Evolutionary conservation across 2,113 vertebrate genomes (phyloP).

Genomic region (Dromaius novaehollandiae): DNA sequence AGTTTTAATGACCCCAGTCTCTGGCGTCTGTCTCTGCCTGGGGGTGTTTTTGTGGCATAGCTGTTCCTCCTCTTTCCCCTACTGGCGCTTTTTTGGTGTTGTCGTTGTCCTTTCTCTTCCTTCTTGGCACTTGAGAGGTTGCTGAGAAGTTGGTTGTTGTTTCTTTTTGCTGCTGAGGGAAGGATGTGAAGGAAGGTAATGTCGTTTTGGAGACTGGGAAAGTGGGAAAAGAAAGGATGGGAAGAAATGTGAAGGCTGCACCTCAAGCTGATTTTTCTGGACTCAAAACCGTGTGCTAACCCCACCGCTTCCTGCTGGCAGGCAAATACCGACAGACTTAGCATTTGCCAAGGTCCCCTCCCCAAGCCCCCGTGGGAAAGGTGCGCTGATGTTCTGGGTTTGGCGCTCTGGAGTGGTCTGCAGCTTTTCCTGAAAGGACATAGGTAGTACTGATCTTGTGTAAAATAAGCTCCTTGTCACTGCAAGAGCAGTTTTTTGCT

Average conservation of each 20-base stretch:
- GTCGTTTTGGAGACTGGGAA: not conserved
- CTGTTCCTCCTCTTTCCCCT: constrained; percentile 37
- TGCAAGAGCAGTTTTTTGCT: not conserved
- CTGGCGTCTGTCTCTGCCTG: constrained; percentile 48
- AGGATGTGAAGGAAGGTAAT: not conserved
- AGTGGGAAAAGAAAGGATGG: not conserved
- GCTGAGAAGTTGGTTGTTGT: not conserved
- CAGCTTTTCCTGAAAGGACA: not conserved
- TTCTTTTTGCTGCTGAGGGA: not conserved
- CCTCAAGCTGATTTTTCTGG: not conserved
- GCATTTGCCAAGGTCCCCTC: not conserved
- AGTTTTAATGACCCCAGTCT: constrained; percentile 48
- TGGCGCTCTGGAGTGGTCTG: not conserved
- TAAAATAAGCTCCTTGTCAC: not conserved
- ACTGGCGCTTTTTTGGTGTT: constrained; percentile 33
- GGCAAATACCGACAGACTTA: not conserved
- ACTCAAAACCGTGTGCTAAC: not conserved
- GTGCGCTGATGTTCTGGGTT: not conserved
- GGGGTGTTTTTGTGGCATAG: constrained; percentile 44
- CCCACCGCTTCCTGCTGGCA: not conserved
- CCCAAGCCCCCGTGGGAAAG: not conserved
- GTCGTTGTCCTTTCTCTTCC: constrained; percentile 32
- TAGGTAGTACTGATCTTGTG: not conserved
- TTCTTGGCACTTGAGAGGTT: not conserved
- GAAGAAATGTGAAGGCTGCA: not conserved